Conservation (phyloP, 2,113 vertebrate species). For the Eurystomus gularis region DNA sequence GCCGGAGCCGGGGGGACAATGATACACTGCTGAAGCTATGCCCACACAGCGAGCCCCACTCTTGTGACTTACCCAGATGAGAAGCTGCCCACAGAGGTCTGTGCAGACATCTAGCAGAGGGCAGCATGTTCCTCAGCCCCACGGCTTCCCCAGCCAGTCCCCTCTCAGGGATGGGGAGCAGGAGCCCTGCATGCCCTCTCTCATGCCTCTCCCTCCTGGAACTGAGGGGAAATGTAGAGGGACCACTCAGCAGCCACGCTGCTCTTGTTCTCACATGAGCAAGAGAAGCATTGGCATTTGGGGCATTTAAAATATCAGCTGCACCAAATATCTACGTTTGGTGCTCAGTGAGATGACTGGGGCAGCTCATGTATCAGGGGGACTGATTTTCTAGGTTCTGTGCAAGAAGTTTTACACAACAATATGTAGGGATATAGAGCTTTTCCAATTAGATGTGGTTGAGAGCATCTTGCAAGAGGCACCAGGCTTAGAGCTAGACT, state of each 20-base stretch:
- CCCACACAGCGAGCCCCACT: neutral
- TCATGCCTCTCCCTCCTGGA: neutral
- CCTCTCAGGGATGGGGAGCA: neutral
- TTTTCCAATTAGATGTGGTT: neutral
- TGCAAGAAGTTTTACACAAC: neutral
- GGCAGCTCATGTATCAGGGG: neutral
- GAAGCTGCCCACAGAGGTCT: neutral
- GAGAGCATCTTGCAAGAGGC: neutral
- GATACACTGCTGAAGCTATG: neutral
- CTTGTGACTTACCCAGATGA: neutral
- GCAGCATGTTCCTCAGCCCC: neutral
- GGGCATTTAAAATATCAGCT: neutral
- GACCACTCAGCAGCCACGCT: accelerated
- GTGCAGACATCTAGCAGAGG: neutral
- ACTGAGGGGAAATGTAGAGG: neutral
- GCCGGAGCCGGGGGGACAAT: neutral
- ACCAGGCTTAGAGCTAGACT: neutral
- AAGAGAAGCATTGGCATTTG: neutral
- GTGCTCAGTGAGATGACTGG: neutral
- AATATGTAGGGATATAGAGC: accelerated
- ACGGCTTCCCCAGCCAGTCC: accelerated
- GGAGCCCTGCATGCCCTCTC: neutral
- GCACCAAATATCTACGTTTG: accelerated
- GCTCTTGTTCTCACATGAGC: accelerated
- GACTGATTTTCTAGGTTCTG: neutral